A percentile compares a stretch with the other conserved stretches of the same genome.
phyloP scores from a whole-genome alignment of 2,797 vertebrate genomes.

The Aselliscus stoliczkanus region DNA sequence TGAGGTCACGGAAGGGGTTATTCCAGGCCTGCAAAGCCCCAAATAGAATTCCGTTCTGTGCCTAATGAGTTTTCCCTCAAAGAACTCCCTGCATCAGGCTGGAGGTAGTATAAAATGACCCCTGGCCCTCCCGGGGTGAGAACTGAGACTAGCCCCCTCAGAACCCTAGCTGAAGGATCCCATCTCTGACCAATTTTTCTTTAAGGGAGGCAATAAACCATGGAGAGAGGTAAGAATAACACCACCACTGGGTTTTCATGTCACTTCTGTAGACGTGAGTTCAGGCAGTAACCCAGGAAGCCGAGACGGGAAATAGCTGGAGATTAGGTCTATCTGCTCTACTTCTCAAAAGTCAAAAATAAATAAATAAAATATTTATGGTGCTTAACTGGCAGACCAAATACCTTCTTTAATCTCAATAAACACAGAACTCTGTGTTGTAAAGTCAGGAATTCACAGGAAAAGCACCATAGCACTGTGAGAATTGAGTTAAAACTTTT shows the following conservation, averaged over 20 bases:
- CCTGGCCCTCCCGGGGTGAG: conserved; percentile 48
- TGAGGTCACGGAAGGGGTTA: conserved; percentile 72
- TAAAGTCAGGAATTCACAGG: not conserved
- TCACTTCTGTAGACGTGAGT: conserved; percentile 54
- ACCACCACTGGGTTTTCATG: conserved; percentile 19
- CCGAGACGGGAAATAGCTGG: conserved; percentile 38
- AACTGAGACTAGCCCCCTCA: conserved; percentile 41
- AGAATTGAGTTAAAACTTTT: not conserved
- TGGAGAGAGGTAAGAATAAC: conserved; percentile 40
- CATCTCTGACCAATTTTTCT: conserved; percentile 67
- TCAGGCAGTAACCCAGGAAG: conserved; percentile 11
- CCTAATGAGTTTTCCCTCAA: conserved; percentile 74
- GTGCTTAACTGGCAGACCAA: not conserved
- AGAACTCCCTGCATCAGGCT: conserved; percentile 64
- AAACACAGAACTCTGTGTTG: not conserved
- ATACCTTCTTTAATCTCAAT: not conserved
- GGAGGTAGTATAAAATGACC: conserved; percentile 66
- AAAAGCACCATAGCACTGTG: not conserved
- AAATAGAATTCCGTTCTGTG: conserved; percentile 63
- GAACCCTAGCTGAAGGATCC: conserved; percentile 55
- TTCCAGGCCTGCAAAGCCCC: conserved; percentile 67
- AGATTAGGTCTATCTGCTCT: conserved; percentile 31
- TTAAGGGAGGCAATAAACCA: conserved; percentile 74
- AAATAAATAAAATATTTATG: not conserved
- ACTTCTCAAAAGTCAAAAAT: conserved; percentile 60